Conservation (phyloP, 2,113 vertebrate genomes). For the Sisor rabdophorus region DNA sequence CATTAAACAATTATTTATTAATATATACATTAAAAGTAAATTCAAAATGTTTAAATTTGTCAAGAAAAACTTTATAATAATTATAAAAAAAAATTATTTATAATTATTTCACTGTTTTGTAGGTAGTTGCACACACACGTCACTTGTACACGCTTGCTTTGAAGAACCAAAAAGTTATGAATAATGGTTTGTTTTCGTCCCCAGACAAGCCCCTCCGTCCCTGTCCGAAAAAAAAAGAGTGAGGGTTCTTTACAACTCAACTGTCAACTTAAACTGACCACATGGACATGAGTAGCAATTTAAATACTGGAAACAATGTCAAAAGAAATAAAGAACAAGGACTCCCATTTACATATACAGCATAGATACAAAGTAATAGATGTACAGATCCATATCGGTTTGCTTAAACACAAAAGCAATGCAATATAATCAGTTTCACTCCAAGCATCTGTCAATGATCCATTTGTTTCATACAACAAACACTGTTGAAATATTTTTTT, state of each 20-base stretch:
- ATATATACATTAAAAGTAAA: too few relatives aligned
- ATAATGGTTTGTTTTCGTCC: background rate
- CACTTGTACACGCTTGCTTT: slow-evolving; percentile 34
- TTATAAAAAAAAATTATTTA: too few relatives aligned
- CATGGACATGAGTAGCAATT: slow-evolving; percentile 24
- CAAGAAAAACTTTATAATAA: too few relatives aligned
- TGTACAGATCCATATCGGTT: slow-evolving; percentile 63
- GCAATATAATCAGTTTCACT: slow-evolving; percentile 56
- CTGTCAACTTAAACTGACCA: slow-evolving; percentile 29
- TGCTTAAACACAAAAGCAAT: slow-evolving; percentile 53
- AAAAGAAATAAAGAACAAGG: slow-evolving; percentile 32
- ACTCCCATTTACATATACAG: slow-evolving; percentile 55
- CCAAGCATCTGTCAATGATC: slow-evolving; percentile 55
- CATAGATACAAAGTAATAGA: slow-evolving; percentile 54
- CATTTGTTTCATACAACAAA: slow-evolving; percentile 64
- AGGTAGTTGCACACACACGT: too few relatives aligned
- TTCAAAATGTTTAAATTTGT: too few relatives aligned
- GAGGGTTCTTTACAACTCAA: background rate
- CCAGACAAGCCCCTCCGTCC: too few relatives aligned
- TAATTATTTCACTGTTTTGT: too few relatives aligned
- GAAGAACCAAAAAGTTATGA: slow-evolving; percentile 6
- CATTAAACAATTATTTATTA: too few relatives aligned
- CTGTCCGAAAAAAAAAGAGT: background rate
- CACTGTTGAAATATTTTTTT: background rate
- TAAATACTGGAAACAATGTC: slow-evolving; percentile 39